These are phyloP conservation scores for Pollenia labialis DNA, from an alignment of 2,888 invertebrate genomes.

Conservation along the genomic window DNA sequence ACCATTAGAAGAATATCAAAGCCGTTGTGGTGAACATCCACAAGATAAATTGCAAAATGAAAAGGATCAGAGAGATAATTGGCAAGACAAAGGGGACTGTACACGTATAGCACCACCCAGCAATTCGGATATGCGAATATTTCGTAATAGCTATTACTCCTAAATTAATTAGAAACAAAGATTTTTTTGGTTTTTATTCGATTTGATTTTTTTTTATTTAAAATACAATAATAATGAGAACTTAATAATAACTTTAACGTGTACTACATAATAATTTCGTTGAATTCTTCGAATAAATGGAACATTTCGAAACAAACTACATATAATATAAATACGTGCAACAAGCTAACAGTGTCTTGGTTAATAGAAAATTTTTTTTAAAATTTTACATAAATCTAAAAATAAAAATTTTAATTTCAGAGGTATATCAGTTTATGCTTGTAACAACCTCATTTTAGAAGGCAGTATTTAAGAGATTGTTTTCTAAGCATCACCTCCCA, in stretches of 20 bases:
- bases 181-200: background rate
- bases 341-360: constrained; percentile 28
- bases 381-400: background rate
- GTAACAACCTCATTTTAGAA: constrained; percentile 51
- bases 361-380: constrained; percentile 2
- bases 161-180: constrained; percentile 63
- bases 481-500: constrained; percentile 79
- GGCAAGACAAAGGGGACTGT: constrained; percentile 50
- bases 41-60: constrained; percentile 69
- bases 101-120: constrained; percentile 78
- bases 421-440: constrained; percentile 60
- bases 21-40: constrained; percentile 77
- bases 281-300: constrained; percentile 31
- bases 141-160: constrained; percentile 82
- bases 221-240: constrained; percentile 27
- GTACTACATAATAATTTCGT: constrained; percentile 42
- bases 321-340: background rate
- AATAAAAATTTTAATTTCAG: constrained; percentile 21
- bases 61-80: background rate
- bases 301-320: constrained; percentile 33
- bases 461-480: constrained; percentile 37
- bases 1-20: constrained; percentile 77
- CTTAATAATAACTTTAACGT: constrained; percentile 44
- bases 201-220: constrained; percentile 16
- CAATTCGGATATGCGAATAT: constrained; percentile 79